These are phyloP conservation scores for Drosophila niveifrons DNA, from an alignment of 2,888 invertebrate genomes.

Conservation along the genomic window DNA sequence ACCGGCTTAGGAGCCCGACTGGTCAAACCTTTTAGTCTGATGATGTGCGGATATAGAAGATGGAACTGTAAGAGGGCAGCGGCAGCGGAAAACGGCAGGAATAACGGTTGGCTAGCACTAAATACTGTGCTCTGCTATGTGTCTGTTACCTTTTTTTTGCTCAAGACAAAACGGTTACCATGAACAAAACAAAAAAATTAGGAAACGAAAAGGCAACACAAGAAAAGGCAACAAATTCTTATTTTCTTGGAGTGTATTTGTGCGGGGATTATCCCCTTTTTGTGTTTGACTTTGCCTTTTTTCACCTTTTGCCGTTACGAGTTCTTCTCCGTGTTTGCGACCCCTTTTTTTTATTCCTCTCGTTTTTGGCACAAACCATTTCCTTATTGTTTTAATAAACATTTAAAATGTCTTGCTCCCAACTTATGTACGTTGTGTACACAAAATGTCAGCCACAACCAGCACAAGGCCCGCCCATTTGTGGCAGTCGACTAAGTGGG, in stretches of 20 bases:
- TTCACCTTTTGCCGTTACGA: slow-evolving; percentile 60
- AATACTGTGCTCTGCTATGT: slow-evolving; percentile 53
- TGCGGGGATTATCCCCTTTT: slow-evolving; percentile 78
- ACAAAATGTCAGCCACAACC: slow-evolving; percentile 65
- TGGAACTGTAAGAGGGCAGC: neutral
- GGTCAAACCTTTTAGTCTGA: slow-evolving; percentile 71
- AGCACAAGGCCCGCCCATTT: slow-evolving; percentile 58
- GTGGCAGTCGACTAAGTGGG: slow-evolving; percentile 39
- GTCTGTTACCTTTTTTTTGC: slow-evolving; percentile 61
- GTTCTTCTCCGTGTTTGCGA: slow-evolving; percentile 46
- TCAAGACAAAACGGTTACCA: slow-evolving; percentile 63
- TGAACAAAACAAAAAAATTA: neutral
- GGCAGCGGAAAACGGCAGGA: no score
- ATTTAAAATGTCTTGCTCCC: slow-evolving; percentile 80
- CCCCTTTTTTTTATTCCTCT: slow-evolving; percentile 37
- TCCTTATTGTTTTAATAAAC: slow-evolving; percentile 84
- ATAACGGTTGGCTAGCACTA: slow-evolving; percentile 55
- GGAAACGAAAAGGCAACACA: slow-evolving; percentile 4
- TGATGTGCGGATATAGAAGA: slow-evolving; percentile 32
- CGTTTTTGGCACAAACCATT: slow-evolving; percentile 72
- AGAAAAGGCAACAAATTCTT: slow-evolving; percentile 56
- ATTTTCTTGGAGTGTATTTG: slow-evolving; percentile 55
- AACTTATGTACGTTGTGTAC: slow-evolving; percentile 64
- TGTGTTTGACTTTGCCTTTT: slow-evolving; percentile 70
- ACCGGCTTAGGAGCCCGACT: slow-evolving; percentile 64